Evolutionary conservation across 2,888 invertebrate genomes (phyloP), one percentile per base, ranked within the genome.

Genomic region (Tinea trinotella): DNA sequence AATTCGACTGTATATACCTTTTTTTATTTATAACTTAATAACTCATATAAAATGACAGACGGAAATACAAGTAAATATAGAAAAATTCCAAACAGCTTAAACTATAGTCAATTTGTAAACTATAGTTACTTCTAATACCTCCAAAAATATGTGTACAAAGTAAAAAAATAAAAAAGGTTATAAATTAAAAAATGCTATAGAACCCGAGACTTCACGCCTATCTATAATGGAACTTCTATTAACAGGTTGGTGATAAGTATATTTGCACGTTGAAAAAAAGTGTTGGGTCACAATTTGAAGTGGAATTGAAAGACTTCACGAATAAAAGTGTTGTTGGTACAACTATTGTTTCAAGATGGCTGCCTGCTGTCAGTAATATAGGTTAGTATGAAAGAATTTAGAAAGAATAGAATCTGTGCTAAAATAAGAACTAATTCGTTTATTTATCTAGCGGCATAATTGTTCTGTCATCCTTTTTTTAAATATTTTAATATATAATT

Each of bases 341-440:
- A 0, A 79, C 68, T 0, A 62, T 63, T 3, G 49, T 78, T 1
- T 57, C 58, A 1, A 59, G 83, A 1, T 83, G 83, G 83, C 13
- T 58, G 34, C 81, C 82, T 0, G 54, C 60, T 0, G 66, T 81
- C n/a, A 0, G 70, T 80, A 10, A 60, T 65, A 17, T 61, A 66
- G 0, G 6, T 9, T 44, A 44, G 44, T 6, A 12, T 12, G 6
- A n/a, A 6, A 6, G n/a, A 44, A 44, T 5, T n/a, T n/a, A n/a
- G n/a, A n/a, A n/a, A n/a, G n/a, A n/a, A n/a, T 17, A 19, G 9
- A 19, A 2, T 18, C 12, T 5, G 10, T 3, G 18, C 19, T 49
- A 7, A 5, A 15, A 10, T 10, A 7, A 3, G 13, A 5, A 48
- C 13, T 48, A 17, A 3, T 48, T 17, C 13, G 15, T 15, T 7